Percentiles rank a stretch among this genome's conserved stretches.
Conservation (phyloP, 2,113 vertebrate species). For the Oplegnathus fasciatus region DNA sequence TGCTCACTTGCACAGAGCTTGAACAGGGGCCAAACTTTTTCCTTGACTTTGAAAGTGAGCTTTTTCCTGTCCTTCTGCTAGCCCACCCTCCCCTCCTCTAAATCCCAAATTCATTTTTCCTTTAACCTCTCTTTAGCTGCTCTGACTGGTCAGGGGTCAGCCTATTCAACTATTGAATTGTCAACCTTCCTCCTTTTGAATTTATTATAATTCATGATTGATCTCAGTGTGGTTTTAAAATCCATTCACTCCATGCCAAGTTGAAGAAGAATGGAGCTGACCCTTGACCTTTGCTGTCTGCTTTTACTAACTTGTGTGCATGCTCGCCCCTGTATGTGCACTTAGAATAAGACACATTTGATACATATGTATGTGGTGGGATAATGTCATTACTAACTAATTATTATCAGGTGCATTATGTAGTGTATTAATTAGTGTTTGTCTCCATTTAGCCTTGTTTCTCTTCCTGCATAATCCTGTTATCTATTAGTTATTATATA, state of each 20-base stretch:
- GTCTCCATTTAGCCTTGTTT: constrained; percentile 3
- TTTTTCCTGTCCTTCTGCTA: constrained; percentile 82
- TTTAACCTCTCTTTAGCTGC: constrained; percentile 26
- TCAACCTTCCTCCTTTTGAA: constrained; percentile 22
- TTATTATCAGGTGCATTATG: neutral
- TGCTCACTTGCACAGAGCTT: constrained; percentile 93
- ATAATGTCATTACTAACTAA: neutral
- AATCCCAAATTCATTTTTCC: constrained; percentile 32
- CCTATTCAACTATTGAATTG: constrained; percentile 38
- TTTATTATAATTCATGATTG: constrained; percentile 47
- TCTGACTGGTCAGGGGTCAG: constrained; percentile 67
- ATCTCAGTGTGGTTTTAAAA: constrained; percentile 43
- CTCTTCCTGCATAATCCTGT: neutral
- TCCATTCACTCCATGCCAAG: neutral
- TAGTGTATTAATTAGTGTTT: neutral
- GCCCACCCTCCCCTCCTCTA: constrained; percentile 24
- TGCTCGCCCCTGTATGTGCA: constrained; percentile 26
- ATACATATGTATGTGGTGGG: neutral
- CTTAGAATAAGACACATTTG: neutral
- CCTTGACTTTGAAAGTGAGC: constrained; percentile 97
- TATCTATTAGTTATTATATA: neutral
- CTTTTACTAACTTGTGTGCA: constrained; percentile 47
- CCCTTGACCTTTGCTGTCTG: constrained; percentile 63
- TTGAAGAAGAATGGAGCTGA: constrained; percentile 59
- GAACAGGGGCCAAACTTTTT: constrained; percentile 96